Conservation (phyloP, 2,113 vertebrate genomes). For the Cephalopholis sonnerati region DNA sequence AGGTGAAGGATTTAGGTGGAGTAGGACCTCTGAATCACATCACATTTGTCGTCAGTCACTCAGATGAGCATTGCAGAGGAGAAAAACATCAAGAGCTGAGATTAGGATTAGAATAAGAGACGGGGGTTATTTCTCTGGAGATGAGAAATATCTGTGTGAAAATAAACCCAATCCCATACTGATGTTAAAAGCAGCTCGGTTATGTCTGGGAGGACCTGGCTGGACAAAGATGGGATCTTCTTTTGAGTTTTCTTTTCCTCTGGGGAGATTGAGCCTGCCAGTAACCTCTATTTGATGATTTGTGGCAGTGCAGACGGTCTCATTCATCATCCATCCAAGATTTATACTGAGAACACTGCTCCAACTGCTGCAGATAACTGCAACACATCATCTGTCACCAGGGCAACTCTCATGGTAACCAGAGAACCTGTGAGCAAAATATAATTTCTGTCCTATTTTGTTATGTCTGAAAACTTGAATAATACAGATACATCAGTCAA, state of each 20-base stretch:
- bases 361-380: background rate
- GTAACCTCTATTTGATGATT: background rate
- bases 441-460: background rate
- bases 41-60: background rate
- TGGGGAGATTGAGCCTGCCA: conserved; percentile 11
- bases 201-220: conserved; percentile 36
- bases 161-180: background rate
- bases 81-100: background rate
- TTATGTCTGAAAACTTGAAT: background rate
- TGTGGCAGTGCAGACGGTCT: background rate
- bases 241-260: background rate
- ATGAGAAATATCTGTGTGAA: conserved; percentile 23
- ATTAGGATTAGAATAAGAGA: background rate
- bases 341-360: background rate
- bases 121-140: background rate
- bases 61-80: background rate
- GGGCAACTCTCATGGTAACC: background rate
- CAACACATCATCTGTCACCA: background rate
- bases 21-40: background rate
- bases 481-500: background rate
- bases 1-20: background rate
- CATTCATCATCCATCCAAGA: background rate
- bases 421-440: background rate
- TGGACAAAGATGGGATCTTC: background rate
- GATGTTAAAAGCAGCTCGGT: conserved; percentile 54